Evolutionary conservation across 2,797 vertebrate species (phyloP).

Genomic region (Arrhamphus sclerolepis): DNA sequence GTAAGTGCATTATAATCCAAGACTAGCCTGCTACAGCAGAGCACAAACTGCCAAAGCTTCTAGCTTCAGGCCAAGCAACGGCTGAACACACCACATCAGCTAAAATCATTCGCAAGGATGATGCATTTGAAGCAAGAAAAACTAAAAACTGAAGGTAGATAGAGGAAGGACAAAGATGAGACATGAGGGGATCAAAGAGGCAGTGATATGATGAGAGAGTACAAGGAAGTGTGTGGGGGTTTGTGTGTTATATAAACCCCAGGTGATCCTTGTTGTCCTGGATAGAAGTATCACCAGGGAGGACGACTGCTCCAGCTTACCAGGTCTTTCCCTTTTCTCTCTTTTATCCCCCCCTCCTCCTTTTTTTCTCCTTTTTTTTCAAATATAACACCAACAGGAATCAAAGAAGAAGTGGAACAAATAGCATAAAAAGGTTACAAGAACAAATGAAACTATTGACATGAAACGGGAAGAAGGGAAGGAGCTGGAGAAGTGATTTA

Average conservation of each 20-base stretch:
- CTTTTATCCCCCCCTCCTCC: slow-evolving; percentile 1
- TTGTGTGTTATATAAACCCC: slow-evolving; percentile 71
- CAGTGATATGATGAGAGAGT: slow-evolving; percentile 36
- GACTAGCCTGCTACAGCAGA: slow-evolving; percentile 7
- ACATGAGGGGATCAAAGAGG: slow-evolving; percentile 37
- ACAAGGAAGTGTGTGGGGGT: slow-evolving; percentile 27
- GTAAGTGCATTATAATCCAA: slow-evolving; percentile 15
- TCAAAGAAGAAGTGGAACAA: slow-evolving; percentile 5
- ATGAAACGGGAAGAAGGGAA: not conserved
- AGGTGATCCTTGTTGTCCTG: slow-evolving; percentile 83
- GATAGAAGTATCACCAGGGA: slow-evolving; percentile 78
- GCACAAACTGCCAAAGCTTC: slow-evolving; percentile 27
- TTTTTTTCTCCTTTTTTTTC: slow-evolving; percentile 6
- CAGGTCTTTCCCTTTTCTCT: slow-evolving; percentile 50
- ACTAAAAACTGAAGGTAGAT: slow-evolving; percentile 30
- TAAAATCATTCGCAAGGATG: not conserved
- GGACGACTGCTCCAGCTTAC: slow-evolving; percentile 65
- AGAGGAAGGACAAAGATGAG: slow-evolving; percentile 38
- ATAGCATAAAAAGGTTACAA: slow-evolving; percentile 13
- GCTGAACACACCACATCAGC: slow-evolving; percentile 5
- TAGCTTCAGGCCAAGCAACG: slow-evolving; percentile 43
- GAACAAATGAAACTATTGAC: slow-evolving; percentile 6
- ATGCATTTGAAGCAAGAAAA: slow-evolving; percentile 19
- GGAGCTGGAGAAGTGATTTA: slow-evolving; percentile 4
- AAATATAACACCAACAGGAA: slow-evolving; percentile 22